A percentile compares a stretch with the other conserved stretches of the same genome.
phyloP scores from a whole-genome alignment of 2,888 invertebrate genomes.

The Idaea straminata region DNA sequence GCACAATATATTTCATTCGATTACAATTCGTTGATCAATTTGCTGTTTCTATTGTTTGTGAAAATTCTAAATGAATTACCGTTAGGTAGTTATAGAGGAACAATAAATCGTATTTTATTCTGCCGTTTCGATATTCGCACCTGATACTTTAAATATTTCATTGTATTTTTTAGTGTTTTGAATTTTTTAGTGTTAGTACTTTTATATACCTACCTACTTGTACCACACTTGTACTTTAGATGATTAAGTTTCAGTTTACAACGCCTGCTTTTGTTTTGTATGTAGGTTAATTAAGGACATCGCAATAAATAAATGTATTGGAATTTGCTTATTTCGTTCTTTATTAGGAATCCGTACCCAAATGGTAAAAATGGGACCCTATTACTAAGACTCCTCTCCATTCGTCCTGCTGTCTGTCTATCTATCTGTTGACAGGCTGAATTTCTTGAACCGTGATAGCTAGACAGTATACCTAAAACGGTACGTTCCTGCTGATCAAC shows the following conservation, averaged over 20 bases:
- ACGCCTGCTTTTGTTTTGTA: not conserved
- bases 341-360: no score
- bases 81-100: constrained; percentile 34
- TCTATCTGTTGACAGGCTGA: no score
- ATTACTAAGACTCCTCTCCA: no score
- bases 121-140: constrained; percentile 43
- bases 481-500: no score
- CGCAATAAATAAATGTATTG: not conserved
- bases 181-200: constrained; percentile 24
- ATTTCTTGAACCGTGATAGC: no score
- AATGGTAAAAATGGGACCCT: no score
- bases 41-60: constrained; percentile 38
- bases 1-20: not conserved
- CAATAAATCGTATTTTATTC: constrained; percentile 43
- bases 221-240: not conserved
- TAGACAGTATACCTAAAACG: no score
- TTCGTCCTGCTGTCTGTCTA: no score
- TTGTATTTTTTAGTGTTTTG: constrained; percentile 24
- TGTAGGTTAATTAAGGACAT: not conserved
- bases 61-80: constrained; percentile 45
- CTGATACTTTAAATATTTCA: constrained; percentile 37
- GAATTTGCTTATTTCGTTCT: no score
- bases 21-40: constrained; percentile 5
- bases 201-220: constrained; percentile 7
- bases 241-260: not conserved